Percentiles rank a stretch among this genome's conserved stretches.
phyloP scores from a whole-genome alignment of 2,888 invertebrate species.

The Heliconius charithonia region DNA sequence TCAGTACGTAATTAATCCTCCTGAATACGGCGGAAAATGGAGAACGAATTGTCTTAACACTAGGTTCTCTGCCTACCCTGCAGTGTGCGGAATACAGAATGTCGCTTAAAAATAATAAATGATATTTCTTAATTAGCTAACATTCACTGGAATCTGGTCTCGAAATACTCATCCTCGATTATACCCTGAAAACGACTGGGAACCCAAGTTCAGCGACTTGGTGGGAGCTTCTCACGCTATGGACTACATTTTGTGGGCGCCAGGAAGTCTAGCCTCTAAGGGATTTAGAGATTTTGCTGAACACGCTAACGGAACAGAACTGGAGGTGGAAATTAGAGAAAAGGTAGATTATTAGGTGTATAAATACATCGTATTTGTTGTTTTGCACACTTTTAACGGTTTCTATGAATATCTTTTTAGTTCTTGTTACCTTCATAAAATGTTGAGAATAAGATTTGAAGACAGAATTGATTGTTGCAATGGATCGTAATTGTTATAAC shows the following conservation, averaged over 20 bases:
- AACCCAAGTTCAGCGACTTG: conserved; percentile 70
- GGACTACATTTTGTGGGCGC: conserved; percentile 69
- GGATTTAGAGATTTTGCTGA: conserved; percentile 72
- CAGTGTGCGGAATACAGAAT: too few relatives aligned
- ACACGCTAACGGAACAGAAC: conserved; percentile 67
- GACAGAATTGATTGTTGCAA: neutral
- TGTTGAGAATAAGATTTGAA: neutral
- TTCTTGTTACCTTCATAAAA: neutral
- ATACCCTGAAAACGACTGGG: conserved; percentile 76
- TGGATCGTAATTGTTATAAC: neutral
- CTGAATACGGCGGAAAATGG: too few relatives aligned
- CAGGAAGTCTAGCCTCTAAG: conserved; percentile 66
- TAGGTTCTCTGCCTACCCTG: too few relatives aligned
- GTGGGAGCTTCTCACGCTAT: conserved; percentile 72
- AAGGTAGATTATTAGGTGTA: conserved; percentile 57
- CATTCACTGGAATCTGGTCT: conserved; percentile 75
- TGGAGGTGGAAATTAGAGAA: conserved; percentile 71
- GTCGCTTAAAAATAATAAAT: too few relatives aligned
- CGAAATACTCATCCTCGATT: conserved; percentile 71
- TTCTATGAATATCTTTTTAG: too few relatives aligned
- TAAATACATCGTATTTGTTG: neutral
- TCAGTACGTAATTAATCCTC: too few relatives aligned
- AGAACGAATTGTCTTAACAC: too few relatives aligned
- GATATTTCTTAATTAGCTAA: conserved; percentile 54
- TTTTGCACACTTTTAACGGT: neutral